Conservation (phyloP, 1,140 invertebrate species). For the Hyles euphorbiae region DNA sequence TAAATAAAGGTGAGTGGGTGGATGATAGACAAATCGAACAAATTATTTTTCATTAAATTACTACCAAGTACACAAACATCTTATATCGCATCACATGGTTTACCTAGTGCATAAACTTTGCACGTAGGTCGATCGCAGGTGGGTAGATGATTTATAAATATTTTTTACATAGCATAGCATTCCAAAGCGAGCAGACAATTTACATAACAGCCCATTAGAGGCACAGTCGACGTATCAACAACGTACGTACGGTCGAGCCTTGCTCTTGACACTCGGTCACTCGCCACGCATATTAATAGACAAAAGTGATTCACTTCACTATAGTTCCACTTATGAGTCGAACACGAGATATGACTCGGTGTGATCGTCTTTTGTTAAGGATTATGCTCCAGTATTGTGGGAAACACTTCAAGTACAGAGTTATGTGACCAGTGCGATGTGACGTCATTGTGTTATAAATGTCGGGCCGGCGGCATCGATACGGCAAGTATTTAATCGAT, state of each 20-base stretch:
- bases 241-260: constrained; percentile 48
- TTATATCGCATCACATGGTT: too few relatives aligned
- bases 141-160: not conserved
- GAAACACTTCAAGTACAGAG: not conserved
- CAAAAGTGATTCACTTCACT: constrained; percentile 62
- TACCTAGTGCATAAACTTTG: too few relatives aligned
- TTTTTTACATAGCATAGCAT: constrained; percentile 10
- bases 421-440: constrained; percentile 13
- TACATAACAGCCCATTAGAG: constrained; percentile 27
- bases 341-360: constrained; percentile 53
- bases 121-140: not conserved
- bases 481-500: constrained; percentile 17
- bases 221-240: constrained; percentile 24
- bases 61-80: too few relatives aligned
- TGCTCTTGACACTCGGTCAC: constrained; percentile 71
- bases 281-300: constrained; percentile 71
- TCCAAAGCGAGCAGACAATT: constrained; percentile 17
- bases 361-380: constrained; percentile 41
- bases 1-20: too few relatives aligned
- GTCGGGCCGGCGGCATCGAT: constrained; percentile 23
- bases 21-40: too few relatives aligned
- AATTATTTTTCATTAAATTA: too few relatives aligned
- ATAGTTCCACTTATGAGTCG: constrained; percentile 38
- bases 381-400: constrained; percentile 9
- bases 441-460: constrained; percentile 34